phyloP scores from a whole-genome alignment of 2,797 vertebrate genomes.

The Botia almorhae region DNA sequence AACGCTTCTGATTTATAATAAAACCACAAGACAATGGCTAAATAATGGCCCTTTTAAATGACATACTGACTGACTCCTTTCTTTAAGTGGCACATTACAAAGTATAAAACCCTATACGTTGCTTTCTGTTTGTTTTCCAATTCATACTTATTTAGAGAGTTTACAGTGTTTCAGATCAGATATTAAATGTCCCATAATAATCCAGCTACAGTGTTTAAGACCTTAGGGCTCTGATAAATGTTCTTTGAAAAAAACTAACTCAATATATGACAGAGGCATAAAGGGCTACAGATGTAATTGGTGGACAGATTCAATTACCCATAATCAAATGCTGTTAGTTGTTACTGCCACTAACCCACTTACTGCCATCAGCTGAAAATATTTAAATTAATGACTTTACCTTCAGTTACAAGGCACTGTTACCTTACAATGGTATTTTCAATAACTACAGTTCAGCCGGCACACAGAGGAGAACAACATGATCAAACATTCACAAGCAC shows the following conservation, averaged over 20 bases:
- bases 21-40: constrained; percentile 29
- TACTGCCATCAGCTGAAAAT: background rate
- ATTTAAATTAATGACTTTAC: background rate
- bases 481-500: background rate
- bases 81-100: background rate
- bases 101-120: background rate
- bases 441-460: background rate
- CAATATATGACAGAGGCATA: constrained; percentile 20
- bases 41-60: constrained; percentile 7
- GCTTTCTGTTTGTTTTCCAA: background rate
- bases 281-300: background rate
- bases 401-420: background rate
- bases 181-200: constrained; percentile 11
- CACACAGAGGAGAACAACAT: background rate
- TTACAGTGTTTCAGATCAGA: background rate
- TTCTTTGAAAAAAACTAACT: constrained; percentile 12
- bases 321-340: constrained; percentile 9
- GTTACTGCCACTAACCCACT: background rate
- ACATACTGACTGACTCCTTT: background rate
- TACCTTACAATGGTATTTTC: background rate
- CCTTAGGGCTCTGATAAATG: background rate
- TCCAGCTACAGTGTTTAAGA: background rate
- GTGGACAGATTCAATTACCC: constrained; percentile 23
- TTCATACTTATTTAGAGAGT: background rate
- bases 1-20: constrained; percentile 38